A percentile compares a stretch with the other conserved stretches of the same genome.
phyloP scores from a whole-genome alignment of 1,140 invertebrate species.

The Caenorhabditis latens region DNA sequence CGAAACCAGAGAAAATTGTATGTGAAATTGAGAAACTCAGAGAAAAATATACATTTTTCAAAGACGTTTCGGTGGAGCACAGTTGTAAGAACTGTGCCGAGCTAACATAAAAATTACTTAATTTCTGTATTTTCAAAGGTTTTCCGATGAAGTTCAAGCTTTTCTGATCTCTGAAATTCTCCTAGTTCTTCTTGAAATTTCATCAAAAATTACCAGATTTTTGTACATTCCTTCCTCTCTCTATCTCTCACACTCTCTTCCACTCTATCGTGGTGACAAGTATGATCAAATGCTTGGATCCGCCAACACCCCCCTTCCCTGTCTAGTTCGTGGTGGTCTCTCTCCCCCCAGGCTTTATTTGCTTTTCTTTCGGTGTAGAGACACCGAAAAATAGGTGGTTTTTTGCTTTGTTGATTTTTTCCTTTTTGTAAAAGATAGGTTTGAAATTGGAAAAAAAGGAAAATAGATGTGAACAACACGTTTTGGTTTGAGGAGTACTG shows the following conservation, averaged over 20 bases:
- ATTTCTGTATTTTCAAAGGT: background rate
- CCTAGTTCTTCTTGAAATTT: too few species aligned
- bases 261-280: constrained; percentile 29
- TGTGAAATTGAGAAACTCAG: too few species aligned
- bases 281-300: constrained; percentile 17
- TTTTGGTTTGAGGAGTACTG: too few species aligned
- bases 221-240: background rate
- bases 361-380: constrained; percentile 36
- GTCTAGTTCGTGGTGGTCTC: too few species aligned
- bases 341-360: background rate
- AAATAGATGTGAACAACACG: background rate
- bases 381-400: background rate
- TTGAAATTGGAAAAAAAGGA: background rate
- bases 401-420: constrained; percentile 18
- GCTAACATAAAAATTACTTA: too few species aligned
- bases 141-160: too few species aligned
- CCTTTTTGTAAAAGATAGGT: background rate
- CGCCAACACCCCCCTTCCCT: too few species aligned
- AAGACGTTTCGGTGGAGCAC: too few species aligned
- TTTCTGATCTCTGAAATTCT: too few species aligned
- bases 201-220: background rate
- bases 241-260: background rate
- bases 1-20: too few species aligned
- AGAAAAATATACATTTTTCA: too few species aligned
- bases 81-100: too few species aligned